phyloP scores from a whole-genome alignment of 2,888 invertebrate species.

The Nesidiocoris tenuis region DNA sequence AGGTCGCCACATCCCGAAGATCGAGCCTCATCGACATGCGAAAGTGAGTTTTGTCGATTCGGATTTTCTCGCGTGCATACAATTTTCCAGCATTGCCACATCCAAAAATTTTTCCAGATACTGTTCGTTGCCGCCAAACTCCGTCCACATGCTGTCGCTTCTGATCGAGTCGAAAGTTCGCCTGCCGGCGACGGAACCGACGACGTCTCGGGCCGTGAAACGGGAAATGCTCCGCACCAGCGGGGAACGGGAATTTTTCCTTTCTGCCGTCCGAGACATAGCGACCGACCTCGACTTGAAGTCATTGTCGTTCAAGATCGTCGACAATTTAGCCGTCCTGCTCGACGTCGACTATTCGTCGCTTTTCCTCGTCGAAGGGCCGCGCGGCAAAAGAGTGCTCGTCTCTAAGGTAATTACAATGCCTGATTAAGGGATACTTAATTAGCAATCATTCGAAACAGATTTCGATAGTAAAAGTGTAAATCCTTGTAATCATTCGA shows the following conservation, averaged over 20 bases:
- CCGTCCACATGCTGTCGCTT: slow-evolving; percentile 58
- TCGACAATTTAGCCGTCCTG: slow-evolving; percentile 57
- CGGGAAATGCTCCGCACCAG: slow-evolving; percentile 52
- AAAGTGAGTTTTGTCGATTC: slow-evolving; percentile 52
- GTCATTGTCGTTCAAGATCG: slow-evolving; percentile 57
- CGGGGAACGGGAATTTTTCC: slow-evolving; percentile 58
- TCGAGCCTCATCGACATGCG: slow-evolving; percentile 59
- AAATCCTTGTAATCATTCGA: no score
- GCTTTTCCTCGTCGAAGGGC: slow-evolving; percentile 58
- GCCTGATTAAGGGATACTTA: not conserved
- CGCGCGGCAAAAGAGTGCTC: slow-evolving; percentile 54
- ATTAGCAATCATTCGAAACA: no score
- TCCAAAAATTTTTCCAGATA: slow-evolving; percentile 53
- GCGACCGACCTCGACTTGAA: slow-evolving; percentile 59
- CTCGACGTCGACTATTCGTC: slow-evolving; percentile 58
- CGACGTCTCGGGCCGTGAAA: slow-evolving; percentile 56
- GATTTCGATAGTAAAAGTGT: no score
- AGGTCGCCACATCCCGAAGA: slow-evolving; percentile 54
- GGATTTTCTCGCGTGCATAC: not conserved
- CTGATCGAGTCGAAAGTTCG: slow-evolving; percentile 59
- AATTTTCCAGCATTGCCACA: not conserved
- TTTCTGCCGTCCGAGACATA: slow-evolving; percentile 59
- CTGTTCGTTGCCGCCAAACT: slow-evolving; percentile 58
- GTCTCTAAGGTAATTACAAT: slow-evolving; percentile 55
- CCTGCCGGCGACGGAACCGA: slow-evolving; percentile 57